A percentile compares a stretch with the other conserved stretches of the same genome.
These are phyloP conservation scores for Neoscelio sp. DNA, from an alignment of 2,888 invertebrate genomes.

Conservation along the genomic window DNA sequence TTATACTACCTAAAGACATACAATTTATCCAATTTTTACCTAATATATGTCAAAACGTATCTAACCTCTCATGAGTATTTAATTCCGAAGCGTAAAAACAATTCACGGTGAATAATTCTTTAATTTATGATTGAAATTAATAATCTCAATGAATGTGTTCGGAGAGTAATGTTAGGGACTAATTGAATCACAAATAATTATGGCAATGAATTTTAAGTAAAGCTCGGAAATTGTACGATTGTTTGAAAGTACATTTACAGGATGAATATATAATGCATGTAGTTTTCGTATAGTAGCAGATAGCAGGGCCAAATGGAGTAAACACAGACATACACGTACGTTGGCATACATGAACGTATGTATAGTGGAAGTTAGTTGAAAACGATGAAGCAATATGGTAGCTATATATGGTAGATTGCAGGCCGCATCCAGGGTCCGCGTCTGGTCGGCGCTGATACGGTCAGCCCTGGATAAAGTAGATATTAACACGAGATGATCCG, in stretches of 20 bases:
- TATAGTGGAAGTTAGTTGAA: conserved; percentile 72
- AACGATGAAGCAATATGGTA: conserved; percentile 77
- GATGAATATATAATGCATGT: conserved; percentile 66
- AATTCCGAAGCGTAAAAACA: too few species aligned
- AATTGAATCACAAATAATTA: conserved; percentile 61
- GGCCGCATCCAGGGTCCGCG: conserved; percentile 74
- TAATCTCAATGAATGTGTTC: conserved; percentile 33
- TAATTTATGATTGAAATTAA: conserved; percentile 11
- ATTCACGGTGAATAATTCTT: neutral
- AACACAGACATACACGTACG: conserved; percentile 37
- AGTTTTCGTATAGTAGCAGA: conserved; percentile 57
- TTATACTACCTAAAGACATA: too few species aligned
- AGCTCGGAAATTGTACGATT: conserved; percentile 63
- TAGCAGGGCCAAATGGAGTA: conserved; percentile 57
- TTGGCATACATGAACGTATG: conserved; percentile 22
- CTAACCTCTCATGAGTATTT: too few species aligned
- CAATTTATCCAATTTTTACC: too few species aligned
- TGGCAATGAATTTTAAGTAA: conserved; percentile 59
- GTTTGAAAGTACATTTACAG: conserved; percentile 66
- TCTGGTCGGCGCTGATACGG: conserved; percentile 83
- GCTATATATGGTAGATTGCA: conserved; percentile 78
- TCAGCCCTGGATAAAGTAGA: conserved; percentile 83
- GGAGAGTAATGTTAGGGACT: conserved; percentile 45
- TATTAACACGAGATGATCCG: conserved; percentile 83
- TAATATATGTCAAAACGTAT: too few species aligned